phyloP scores from a whole-genome alignment of 2,113 vertebrate species.

The Gymnorhina tibicen region DNA sequence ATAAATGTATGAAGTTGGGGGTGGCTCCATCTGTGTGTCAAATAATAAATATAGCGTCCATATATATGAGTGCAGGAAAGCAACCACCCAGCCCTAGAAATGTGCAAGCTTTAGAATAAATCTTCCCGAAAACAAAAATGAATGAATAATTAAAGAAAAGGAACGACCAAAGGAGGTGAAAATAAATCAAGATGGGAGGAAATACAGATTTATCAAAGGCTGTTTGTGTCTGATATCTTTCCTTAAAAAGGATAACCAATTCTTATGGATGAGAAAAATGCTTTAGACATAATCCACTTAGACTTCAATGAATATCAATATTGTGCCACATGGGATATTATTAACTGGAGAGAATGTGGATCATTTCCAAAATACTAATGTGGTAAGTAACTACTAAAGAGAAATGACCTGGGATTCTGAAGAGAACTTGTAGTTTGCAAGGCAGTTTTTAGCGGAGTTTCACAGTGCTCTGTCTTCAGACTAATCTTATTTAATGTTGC shows the following conservation, averaged over 20 bases:
- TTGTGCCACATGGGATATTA: conserved; percentile 41
- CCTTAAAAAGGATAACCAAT: conserved; percentile 26
- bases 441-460: not conserved
- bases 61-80: not conserved
- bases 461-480: not conserved
- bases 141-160: conserved; percentile 47
- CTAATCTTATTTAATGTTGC: conserved; percentile 30
- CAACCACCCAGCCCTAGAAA: not conserved
- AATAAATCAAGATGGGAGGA: conserved; percentile 45
- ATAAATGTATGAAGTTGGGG: conserved; percentile 50
- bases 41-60: conserved; percentile 18
- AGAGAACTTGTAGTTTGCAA: not conserved
- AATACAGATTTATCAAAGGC: conserved; percentile 38
- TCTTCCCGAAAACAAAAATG: not conserved
- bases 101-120: conserved; percentile 25
- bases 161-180: conserved; percentile 3
- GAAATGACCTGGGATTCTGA: conserved; percentile 19
- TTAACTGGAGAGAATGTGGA: conserved; percentile 35
- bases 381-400: not conserved
- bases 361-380: conserved; percentile 44
- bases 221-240: conserved; percentile 30
- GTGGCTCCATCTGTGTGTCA: conserved; percentile 39
- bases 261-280: conserved; percentile 27
- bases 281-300: conserved; percentile 49
- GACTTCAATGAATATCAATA: conserved; percentile 54